Evolutionary conservation across 2,113 vertebrate species (phyloP), one percentile per base, ranked within the genome.

Genomic region (Spilogale gracilis): DNA sequence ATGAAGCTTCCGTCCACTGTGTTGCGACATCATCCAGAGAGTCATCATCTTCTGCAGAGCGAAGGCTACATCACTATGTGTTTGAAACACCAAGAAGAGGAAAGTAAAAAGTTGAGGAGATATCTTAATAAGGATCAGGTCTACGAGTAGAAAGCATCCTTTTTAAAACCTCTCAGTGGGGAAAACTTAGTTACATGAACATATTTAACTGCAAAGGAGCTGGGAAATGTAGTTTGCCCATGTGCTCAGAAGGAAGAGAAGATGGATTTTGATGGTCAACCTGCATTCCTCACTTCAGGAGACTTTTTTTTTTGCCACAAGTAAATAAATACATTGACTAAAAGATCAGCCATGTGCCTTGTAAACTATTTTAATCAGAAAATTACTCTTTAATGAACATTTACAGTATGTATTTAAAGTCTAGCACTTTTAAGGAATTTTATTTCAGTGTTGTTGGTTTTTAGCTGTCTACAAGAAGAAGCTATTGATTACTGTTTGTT

Each of bases 311-410:
- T 83, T 65, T 45, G 2, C 5, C 8, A 30, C 4, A 83, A 54
- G n/a, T 67, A 8, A 73, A 54, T 74, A 94, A 86, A 56, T 13
- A 21, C 74, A 23, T 54, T 89, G 84, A 79, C 7, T 80, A 11
- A 91, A 69, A 65, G 18, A 74, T 45, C 52, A 85, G 43, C 58
- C 27, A 60, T n/a, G 1, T 85, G 9, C 17, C 3, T 82, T 73
- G 84, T 76, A 58, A 85, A 91, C 54, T 85, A 58, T 73, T 95
- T 82, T 63, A 81, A 56, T 94, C 3, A 82, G 43, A 54, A 96
- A 67, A 92, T 85, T 69, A 38, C 45, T 45, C 93, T 95, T 96
- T 87, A 93, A 88, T 67, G 54, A 96, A 25, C 82, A 84, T 52
- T 79, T 74, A 61, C 3, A 58, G 6, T 32, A 83, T 54, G 3